Evolutionary conservation across 2,888 invertebrate species (phyloP), one percentile per base, ranked within the genome.

Genomic region (Tetropium fuscum): DNA sequence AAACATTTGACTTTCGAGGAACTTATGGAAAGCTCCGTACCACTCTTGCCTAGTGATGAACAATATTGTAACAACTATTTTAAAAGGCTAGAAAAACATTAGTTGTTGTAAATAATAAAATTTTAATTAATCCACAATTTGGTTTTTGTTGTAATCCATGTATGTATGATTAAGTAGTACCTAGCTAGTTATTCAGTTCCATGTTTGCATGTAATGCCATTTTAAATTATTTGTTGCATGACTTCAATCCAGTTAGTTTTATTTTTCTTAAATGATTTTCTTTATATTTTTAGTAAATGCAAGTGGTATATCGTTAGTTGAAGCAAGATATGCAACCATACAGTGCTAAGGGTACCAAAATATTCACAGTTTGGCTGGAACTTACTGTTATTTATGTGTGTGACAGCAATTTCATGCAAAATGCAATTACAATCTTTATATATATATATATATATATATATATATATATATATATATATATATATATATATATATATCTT

Each of bases 11-110:
- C 79, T 25, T 88, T 88, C 78, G 81, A 86, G 49, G 85, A 90
- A 53, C 78, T 94, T 36, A 81, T 91, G 40, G 75, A 81, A 53
- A 84, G 84, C 70, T 84, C 86, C 8, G 78, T 84, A 66, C 81
- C 85, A 20, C 68, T 87, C 10, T 68, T 81, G 63, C 80, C 84
- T 10, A 73, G 79, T 32, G 91, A 92, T 81, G 57, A 76, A 6
- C 73, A 74, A 15, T 91, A 88, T 78, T 83, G 84, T 74, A 73
- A 81, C 27, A 78, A 83, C 63, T 90, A 88, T 81, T 84, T 89
- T 71, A 75, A 73, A 43, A 91, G 90, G 79, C 77, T 83, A 62
- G 82, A 84, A 19, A 77, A 73, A 44, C 54, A 60, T 18, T 65
- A 44, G n/a, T 32, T 25, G 7, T 27, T 20, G 5, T 2, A 8